Evolutionary conservation across 1,140 invertebrate species (phyloP).

Genomic region (Acromyrmex heyeri): DNA sequence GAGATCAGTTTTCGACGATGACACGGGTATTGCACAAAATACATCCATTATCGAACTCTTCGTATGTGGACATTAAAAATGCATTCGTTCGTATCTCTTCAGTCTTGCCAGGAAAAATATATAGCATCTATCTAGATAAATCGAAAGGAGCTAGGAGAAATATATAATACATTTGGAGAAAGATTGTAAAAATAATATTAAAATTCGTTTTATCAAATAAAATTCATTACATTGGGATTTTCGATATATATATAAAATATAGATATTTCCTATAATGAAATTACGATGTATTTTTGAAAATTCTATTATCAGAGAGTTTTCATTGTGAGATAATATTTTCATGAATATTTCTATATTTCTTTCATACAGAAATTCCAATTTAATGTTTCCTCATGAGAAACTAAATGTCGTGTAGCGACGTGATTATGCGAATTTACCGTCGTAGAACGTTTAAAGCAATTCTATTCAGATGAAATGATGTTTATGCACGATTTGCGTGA

Average conservation of each 20-base stretch:
- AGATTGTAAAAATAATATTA: not conserved
- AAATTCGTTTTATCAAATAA: not conserved
- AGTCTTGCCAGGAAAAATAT: slow-evolving; percentile 22
- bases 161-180: not conserved
- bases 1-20: slow-evolving; percentile 30
- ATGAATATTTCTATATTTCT: not conserved
- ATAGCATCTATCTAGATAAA: slow-evolving; percentile 28
- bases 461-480: slow-evolving; percentile 51
- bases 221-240: not conserved
- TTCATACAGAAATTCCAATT: slow-evolving; percentile 5
- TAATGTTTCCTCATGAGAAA: not conserved
- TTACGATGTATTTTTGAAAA: not conserved
- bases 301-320: not conserved
- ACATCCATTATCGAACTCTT: slow-evolving; percentile 32
- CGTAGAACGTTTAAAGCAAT: slow-evolving; percentile 37
- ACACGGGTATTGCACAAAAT: not conserved
- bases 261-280: not conserved
- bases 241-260: not conserved
- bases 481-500: slow-evolving; percentile 51
- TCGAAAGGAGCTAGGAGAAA: not conserved
- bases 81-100: slow-evolving; percentile 41
- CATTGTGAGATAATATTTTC: not conserved
- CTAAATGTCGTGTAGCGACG: slow-evolving; percentile 22
- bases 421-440: slow-evolving; percentile 17
- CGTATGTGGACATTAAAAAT: slow-evolving; percentile 45